A percentile compares a stretch with the other conserved stretches of the same genome.
phyloP scores from a whole-genome alignment of 2,113 vertebrate species.

The Chiloscyllium plagiosum region DNA sequence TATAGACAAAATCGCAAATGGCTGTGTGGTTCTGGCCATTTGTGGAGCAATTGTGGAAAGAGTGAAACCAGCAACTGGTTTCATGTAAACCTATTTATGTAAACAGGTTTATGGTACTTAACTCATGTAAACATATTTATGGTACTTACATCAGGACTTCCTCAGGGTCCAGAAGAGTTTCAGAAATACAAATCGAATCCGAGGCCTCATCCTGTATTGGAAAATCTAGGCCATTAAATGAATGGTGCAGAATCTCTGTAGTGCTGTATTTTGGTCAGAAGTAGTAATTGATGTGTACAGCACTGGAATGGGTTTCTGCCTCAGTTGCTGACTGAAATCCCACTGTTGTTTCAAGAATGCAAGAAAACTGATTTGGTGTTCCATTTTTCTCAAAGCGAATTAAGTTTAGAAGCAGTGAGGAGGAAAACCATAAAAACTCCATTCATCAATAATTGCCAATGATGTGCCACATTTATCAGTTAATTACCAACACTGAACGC shows the following conservation, averaged over 20 bases:
- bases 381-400: background rate
- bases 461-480: background rate
- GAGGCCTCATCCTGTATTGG: too few relatives aligned
- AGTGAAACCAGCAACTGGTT: too few relatives aligned
- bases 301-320: background rate
- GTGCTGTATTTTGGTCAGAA: background rate
- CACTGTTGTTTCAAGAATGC: background rate
- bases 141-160: too few relatives aligned
- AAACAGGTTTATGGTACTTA: too few relatives aligned
- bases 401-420: background rate
- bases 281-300: background rate
- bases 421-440: background rate
- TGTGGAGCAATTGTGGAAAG: too few relatives aligned
- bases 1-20: too few relatives aligned
- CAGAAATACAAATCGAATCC: too few relatives aligned
- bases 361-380: background rate
- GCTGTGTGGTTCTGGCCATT: too few relatives aligned
- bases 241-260: background rate
- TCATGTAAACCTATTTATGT: too few relatives aligned
- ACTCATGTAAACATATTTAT: too few relatives aligned
- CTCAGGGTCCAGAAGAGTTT: too few relatives aligned
- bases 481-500: background rate
- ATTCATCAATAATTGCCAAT: background rate
- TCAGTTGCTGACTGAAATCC: background rate
- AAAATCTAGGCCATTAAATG: background rate